These are phyloP conservation scores for Ptychobarbus kaznakovi DNA, from an alignment of 2,797 vertebrate genomes.

Conservation along the genomic window DNA sequence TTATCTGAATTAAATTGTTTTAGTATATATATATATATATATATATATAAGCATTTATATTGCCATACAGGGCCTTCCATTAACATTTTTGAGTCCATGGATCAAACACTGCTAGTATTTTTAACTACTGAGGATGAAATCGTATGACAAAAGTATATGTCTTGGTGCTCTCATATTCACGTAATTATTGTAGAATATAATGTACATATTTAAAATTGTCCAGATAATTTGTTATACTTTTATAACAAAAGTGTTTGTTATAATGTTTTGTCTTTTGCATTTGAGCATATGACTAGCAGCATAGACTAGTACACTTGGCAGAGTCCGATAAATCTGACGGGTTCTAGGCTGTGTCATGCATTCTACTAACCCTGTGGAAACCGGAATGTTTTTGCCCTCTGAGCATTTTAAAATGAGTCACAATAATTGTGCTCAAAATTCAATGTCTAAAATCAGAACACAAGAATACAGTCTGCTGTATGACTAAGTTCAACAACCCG, in stretches of 20 bases:
- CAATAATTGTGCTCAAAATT: background rate
- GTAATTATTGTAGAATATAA: background rate
- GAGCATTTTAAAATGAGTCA: slow-evolving; percentile 11
- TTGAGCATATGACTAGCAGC: background rate
- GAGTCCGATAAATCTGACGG: background rate
- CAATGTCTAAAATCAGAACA: slow-evolving; percentile 1
- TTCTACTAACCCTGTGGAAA: background rate
- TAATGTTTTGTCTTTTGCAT: background rate
- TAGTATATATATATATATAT: background rate
- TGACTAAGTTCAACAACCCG: background rate
- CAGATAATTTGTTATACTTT: background rate
- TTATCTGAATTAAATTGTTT: background rate
- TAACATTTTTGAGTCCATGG: background rate
- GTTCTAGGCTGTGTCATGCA: background rate
- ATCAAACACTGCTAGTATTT: background rate
- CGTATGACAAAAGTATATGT: background rate
- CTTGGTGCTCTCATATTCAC: background rate
- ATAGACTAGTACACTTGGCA: background rate
- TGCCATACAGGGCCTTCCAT: background rate
- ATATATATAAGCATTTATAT: background rate
- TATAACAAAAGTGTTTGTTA: too few species aligned
- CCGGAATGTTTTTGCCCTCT: background rate
- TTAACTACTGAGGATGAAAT: background rate
- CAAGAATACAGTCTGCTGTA: background rate
- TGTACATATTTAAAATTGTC: background rate